Conservation (phyloP, 2,888 invertebrate species). For the Laothoe populi region DNA sequence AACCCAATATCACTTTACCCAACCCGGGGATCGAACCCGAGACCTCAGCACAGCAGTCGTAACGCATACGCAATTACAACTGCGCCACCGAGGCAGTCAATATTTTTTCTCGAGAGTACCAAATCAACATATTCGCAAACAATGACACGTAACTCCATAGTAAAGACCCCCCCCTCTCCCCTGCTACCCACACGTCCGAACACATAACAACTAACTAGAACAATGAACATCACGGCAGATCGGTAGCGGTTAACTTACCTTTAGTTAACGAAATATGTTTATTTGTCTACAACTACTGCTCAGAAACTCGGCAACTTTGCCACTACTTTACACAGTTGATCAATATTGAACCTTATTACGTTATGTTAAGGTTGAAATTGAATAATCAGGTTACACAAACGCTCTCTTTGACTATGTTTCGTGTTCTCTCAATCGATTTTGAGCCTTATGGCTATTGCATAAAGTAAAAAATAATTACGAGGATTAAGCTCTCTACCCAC, state of each 20-base stretch:
- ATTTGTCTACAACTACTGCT: conserved; percentile 40
- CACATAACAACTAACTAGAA: conserved; percentile 15
- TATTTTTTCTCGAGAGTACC: too few relatives aligned
- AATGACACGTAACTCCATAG: not conserved
- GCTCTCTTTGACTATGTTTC: not conserved
- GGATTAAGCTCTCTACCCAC: conserved; percentile 32
- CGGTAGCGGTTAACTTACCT: conserved; percentile 49
- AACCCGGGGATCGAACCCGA: too few relatives aligned
- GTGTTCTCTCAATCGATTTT: conserved; percentile 29
- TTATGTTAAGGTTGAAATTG: not conserved
- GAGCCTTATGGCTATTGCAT: conserved; percentile 35
- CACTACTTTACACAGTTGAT: not conserved
- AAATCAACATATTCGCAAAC: not conserved
- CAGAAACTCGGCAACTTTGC: conserved; percentile 40
- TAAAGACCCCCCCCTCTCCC: not conserved
- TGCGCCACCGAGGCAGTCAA: too few relatives aligned
- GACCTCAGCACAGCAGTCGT: too few relatives aligned
- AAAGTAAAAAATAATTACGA: conserved; percentile 32
- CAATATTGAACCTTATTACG: not conserved
- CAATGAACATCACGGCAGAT: conserved; percentile 45
- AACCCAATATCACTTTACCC: too few relatives aligned
- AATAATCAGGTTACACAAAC: too few relatives aligned
- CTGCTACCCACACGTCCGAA: not conserved
- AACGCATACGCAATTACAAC: too few relatives aligned
- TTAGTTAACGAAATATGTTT: conserved; percentile 62